Conservation (phyloP, 2,888 invertebrate genomes). For the Amphipyra tragopoginis region DNA sequence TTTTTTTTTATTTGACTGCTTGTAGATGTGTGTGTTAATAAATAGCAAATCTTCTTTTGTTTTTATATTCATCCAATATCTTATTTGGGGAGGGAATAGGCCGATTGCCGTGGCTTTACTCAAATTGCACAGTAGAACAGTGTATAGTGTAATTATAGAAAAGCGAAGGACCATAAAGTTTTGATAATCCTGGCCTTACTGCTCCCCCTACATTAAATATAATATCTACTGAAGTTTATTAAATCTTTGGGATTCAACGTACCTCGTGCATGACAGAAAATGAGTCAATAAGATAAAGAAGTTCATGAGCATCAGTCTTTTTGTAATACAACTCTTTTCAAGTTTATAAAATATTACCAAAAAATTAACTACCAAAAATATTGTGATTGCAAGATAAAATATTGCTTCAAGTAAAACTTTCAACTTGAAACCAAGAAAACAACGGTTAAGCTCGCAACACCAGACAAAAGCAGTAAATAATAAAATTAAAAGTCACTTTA, state of each 20-base stretch:
- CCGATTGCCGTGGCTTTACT: no score
- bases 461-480: slow-evolving; percentile 83
- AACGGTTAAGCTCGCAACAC: slow-evolving; percentile 54
- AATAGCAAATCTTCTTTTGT: no score
- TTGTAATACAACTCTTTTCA: slow-evolving; percentile 26
- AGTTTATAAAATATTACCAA: slow-evolving; percentile 32
- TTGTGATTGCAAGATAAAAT: slow-evolving; percentile 56
- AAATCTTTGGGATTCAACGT: neutral
- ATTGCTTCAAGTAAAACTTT: slow-evolving; percentile 57
- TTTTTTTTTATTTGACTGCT: no score
- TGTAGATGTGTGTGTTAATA: no score
- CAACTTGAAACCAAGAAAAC: slow-evolving; percentile 62
- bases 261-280: slow-evolving; percentile 3
- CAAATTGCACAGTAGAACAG: no score
- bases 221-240: neutral
- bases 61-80: no score
- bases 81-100: no score
- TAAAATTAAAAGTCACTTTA: slow-evolving; percentile 77
- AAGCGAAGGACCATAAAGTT: no score
- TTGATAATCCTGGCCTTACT: neutral
- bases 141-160: no score
- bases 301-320: slow-evolving; percentile 29
- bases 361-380: slow-evolving; percentile 55
- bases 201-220: neutral
- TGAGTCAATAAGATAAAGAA: slow-evolving; percentile 16